Evolutionary conservation across 2,888 invertebrate genomes (phyloP).

Genomic region (Drosophila neoperkinsi): DNA sequence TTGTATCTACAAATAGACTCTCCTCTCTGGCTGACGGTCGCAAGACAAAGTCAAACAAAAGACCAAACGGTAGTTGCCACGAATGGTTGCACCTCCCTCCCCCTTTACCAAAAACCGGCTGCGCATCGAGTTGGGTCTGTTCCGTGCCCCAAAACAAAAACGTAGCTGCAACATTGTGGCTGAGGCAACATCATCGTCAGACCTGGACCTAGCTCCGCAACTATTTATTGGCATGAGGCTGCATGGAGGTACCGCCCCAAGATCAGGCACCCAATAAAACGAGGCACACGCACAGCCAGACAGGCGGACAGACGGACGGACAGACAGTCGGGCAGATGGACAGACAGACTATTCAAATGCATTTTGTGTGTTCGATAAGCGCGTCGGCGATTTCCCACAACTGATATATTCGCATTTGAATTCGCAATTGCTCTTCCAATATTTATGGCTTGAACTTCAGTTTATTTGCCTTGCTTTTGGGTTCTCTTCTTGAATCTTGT

Average conservation of each 20-base stretch:
- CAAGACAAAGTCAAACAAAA: constrained; percentile 80
- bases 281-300: constrained; percentile 18
- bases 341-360: constrained; percentile 58
- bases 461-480: constrained; percentile 22
- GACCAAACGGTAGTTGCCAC: constrained; percentile 80
- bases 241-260: constrained; percentile 9
- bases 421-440: constrained; percentile 65
- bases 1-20: constrained; percentile 78
- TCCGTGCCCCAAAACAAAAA: constrained; percentile 10
- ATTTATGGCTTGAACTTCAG: constrained; percentile 60
- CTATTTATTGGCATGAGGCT: constrained; percentile 52
- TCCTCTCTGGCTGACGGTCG: constrained; percentile 60
- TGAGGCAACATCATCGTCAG: constrained; percentile 25
- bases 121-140: constrained; percentile 22
- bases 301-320: constrained; percentile 17
- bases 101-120: constrained; percentile 57
- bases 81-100: constrained; percentile 51
- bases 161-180: constrained; percentile 67
- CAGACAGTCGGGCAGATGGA: background rate
- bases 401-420: constrained; percentile 65
- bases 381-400: constrained; percentile 68
- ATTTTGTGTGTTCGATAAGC: constrained; percentile 74
- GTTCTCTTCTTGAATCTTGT: constrained; percentile 18
- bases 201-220: constrained; percentile 28
- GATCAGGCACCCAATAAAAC: constrained; percentile 48